phyloP scores from a whole-genome alignment of 2,797 vertebrate genomes.

The Rhyacichthys aspro region DNA sequence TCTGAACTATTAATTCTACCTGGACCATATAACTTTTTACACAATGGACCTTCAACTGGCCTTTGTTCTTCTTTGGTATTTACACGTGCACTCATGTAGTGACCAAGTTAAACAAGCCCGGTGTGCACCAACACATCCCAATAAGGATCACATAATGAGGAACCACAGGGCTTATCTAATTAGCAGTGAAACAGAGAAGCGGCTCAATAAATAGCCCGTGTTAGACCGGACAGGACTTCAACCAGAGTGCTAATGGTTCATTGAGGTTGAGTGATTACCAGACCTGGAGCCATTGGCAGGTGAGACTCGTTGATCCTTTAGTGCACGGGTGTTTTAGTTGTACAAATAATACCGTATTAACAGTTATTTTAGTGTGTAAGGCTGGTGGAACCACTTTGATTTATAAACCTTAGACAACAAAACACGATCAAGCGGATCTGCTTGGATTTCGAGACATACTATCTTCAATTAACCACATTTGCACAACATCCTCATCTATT shows the following conservation, averaged over 20 bases:
- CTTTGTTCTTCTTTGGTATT: neutral
- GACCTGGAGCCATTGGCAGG: conserved; percentile 57
- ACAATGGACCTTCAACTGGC: conserved; percentile 10
- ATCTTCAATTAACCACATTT: no score
- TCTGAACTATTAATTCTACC: no score
- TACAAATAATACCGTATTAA: conserved; percentile 36
- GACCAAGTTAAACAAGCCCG: conserved; percentile 53
- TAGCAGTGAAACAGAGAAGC: conserved; percentile 70
- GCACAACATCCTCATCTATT: no score
- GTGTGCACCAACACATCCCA: conserved; percentile 63
- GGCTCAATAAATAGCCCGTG: conserved; percentile 74
- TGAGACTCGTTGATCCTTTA: conserved; percentile 57
- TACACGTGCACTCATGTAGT: conserved; percentile 30
- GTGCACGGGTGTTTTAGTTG: conserved; percentile 38
- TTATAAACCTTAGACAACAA: no score
- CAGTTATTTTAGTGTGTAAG: conserved; percentile 11
- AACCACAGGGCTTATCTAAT: conserved; percentile 74
- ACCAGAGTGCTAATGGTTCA: conserved; percentile 72
- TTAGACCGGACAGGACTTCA: conserved; percentile 63
- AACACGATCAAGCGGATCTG: no score
- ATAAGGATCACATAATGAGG: conserved; percentile 62
- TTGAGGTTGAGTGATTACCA: conserved; percentile 73
- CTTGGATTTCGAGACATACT: no score
- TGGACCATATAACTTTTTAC: no score
- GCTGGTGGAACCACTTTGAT: conserved; percentile 2